A percentile compares a stretch with the other conserved stretches of the same genome.
phyloP scores from a whole-genome alignment of 2,888 invertebrate species.

The Dryobota labecula region DNA sequence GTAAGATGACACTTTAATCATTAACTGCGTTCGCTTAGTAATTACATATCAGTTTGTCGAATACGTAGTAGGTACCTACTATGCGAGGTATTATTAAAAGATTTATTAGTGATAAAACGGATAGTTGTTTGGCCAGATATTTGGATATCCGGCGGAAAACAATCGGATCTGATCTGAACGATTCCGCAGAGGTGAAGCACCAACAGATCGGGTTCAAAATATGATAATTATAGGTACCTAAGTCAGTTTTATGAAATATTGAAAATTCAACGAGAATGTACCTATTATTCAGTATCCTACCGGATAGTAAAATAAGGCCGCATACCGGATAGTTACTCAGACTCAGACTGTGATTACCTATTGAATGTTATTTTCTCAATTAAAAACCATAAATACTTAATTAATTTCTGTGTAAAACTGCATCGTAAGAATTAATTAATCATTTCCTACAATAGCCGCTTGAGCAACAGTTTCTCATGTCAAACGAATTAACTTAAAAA shows the following conservation, averaged over 20 bases:
- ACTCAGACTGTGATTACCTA: background rate
- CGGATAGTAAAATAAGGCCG: constrained; percentile 9
- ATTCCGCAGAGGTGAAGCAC: background rate
- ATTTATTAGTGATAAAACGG: background rate
- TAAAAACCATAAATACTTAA: constrained; percentile 16
- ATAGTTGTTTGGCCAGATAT: background rate
- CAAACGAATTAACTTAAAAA: constrained; percentile 44
- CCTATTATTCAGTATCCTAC: background rate
- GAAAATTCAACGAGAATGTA: background rate
- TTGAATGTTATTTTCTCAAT: background rate
- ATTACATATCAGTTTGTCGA: background rate
- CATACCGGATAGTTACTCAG: background rate
- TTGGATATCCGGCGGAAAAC: background rate
- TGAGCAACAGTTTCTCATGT: constrained; percentile 47
- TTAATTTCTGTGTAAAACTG: constrained; percentile 6
- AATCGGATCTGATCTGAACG: background rate
- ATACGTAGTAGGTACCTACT: background rate
- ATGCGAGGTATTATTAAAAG: background rate
- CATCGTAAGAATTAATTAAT: constrained; percentile 11
- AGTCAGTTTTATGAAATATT: background rate
- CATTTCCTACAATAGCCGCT: constrained; percentile 27
- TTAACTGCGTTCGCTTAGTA: background rate
- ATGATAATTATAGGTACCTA: too few relatives aligned
- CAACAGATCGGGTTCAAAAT: background rate
- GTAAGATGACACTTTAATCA: constrained; percentile 12